These are phyloP conservation scores for Lophura nycthemera DNA, from an alignment of 2,113 vertebrate genomes.

Conservation along the genomic window DNA sequence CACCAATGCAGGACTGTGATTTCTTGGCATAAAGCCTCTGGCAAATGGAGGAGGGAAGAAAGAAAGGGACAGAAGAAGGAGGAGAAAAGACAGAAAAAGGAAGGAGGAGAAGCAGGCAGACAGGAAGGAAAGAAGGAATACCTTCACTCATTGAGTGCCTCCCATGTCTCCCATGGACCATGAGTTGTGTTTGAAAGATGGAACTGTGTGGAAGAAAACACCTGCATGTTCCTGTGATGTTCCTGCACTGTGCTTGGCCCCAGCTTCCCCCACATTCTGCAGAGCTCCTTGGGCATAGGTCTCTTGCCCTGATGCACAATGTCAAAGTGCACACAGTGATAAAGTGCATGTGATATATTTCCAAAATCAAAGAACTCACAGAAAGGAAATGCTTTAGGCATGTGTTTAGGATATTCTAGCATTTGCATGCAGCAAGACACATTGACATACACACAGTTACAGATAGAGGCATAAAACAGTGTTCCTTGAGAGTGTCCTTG, in stretches of 20 bases:
- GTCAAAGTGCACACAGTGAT: not conserved
- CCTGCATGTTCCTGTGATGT: not conserved
- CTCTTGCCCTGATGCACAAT: not conserved
- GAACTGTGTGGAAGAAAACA: no score
- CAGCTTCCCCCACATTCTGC: not conserved
- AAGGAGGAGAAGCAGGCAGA: constrained; percentile 79
- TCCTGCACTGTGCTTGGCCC: not conserved
- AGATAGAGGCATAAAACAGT: not conserved
- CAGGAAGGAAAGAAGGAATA: not conserved
- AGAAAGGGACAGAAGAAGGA: not conserved
- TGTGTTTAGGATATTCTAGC: not conserved
- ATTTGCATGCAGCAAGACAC: not conserved
- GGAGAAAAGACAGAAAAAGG: constrained; percentile 76
- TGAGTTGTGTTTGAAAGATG: not conserved
- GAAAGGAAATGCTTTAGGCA: constrained; percentile 10
- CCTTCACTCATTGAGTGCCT: not conserved
- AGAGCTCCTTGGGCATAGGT: not conserved
- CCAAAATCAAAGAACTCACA: not conserved
- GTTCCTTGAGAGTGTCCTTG: constrained; percentile 57
- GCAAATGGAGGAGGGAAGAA: rapidly evolving
- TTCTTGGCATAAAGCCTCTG: not conserved
- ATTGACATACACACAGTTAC: not conserved
- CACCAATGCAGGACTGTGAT: not conserved
- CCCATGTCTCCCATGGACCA: not conserved
- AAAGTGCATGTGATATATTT: not conserved